Base-by-base conservation (phyloP, 2,797 vertebrate species). In the Myotis planiceps region DNA sequence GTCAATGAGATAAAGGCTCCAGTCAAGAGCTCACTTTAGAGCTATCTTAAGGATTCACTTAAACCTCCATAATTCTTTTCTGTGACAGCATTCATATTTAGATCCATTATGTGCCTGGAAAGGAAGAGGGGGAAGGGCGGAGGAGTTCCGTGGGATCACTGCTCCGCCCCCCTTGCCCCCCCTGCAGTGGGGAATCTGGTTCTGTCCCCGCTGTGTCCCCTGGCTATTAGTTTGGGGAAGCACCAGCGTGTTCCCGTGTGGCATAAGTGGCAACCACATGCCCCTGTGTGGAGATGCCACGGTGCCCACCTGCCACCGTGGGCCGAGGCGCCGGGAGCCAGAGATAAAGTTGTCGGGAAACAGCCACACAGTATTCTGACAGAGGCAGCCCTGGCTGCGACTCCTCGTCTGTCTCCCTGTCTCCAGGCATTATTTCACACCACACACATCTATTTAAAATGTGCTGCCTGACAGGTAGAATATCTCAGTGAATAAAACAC, bases 21-120 rank as follows among this genome's bases (percentile, higher is more conserved):
- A 98, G 98, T 98, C 98, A 98, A 98, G 98, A 98, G 98, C 98
- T 98, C 98, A 98, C 98, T 98, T 98, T 98, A 98, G 98, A 98
- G 97, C 98, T 98, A 98, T 98, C 98, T 98, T 97, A 97, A 96
- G 98, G 97, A 98, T 98, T 98, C 98, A 98, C 98, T 98, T 98
- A 98, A 98, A 98, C 97, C 97, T 97, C 98, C 89, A 98, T 98
- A 98, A 98, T 98, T 98, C 98, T 98, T 97, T 97, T 96, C 94
- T 98, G 96, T 97, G 98, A 98, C 98, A 98, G 97, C 94, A 53
- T 97, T 98, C 98, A 98, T 98, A 98, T 98, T 98, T 98, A 97
- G 97, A 95, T 98, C 97, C 97, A 96, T 98, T 98, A 95, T 97
- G 89, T 93, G 96, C 86, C 53, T 97, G 68, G 96, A 96, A 92